phyloP scores from a whole-genome alignment of 92 coral and sea anemone species.

The Umimayanthus chanpuru region DNA sequence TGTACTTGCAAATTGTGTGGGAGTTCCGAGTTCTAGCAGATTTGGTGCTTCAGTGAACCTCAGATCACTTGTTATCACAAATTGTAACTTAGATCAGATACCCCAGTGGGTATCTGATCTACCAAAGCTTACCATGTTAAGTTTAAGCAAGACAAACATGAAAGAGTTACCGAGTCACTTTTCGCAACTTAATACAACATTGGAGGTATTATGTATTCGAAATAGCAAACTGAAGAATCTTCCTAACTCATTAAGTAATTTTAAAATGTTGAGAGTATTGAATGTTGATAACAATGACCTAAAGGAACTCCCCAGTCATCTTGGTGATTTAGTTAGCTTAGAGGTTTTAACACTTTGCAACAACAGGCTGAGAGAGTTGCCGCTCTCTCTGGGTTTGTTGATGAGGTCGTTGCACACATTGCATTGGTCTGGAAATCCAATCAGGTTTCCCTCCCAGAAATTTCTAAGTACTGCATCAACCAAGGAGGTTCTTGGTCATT shows the following conservation, averaged over 20 bases:
- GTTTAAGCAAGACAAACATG: not conserved
- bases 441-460: conserved; percentile 9
- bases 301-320: conserved; percentile 13
- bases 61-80: conserved; percentile 7
- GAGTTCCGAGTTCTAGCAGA: not conserved
- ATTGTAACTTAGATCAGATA: conserved; percentile 5
- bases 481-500: conserved; percentile 12
- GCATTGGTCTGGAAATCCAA: conserved; percentile 37
- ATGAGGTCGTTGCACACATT: conserved; percentile 4
- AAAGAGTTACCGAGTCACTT: conserved; percentile 24
- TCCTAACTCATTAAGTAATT: conserved; percentile 3
- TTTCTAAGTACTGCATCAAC: not conserved
- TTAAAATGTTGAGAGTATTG: conserved; percentile 12
- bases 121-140: conserved; percentile 13
- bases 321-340: conserved; percentile 20
- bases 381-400: conserved; percentile 29
- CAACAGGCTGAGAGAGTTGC: conserved; percentile 14
- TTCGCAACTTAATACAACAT: not conserved
- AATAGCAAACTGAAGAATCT: conserved; percentile 23
- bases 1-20: conserved; percentile 6
- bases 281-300: conserved; percentile 22
- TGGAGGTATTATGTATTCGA: conserved; percentile 33
- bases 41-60: not conserved
- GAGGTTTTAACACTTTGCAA: conserved; percentile 23
- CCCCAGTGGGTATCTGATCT: not conserved